Base-by-base conservation (phyloP, 2,888 invertebrate genomes). In the Parthenolecanium corni region DNA sequence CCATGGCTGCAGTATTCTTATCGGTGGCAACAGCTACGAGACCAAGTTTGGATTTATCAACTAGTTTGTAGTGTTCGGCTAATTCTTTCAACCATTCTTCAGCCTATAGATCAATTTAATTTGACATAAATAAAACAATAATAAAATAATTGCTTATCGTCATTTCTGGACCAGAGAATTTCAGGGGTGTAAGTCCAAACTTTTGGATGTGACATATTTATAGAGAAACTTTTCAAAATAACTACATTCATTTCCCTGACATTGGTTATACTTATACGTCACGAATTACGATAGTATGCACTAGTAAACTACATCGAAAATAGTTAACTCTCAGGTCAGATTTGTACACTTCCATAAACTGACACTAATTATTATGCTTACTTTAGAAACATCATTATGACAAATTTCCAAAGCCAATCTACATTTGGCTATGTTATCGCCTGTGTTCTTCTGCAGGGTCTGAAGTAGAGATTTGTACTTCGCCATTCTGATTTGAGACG, bases 341-440 rank as follows among this genome's bases (percentile, higher is more conserved):
- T n/a, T n/a, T 31, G 31, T 31, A 31, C 4, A 31, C 9, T 31
- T 31, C 31, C 4, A 9, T 6, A 31, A 31, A 31, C 9, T 31
- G 31, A 31, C 31, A 31, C 5, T 31, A 9, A 31, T 6, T 4
- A 31, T 6, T 4, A 31, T 6, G 14, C 38, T 69, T 76, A 91
- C 96, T 82, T 89, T 84, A 40, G 78, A 79, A 65, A 92, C 68
- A 74, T 96, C 86, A 78, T 95, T 90, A 68, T 87, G 82, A 74
- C 93, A 85, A 75, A 91, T 77, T 72, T 91, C 88, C 65, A 97
- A 76, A 1, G 97, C 96, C 74, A 96, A 94, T 71, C 92, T 92
- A 74, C 97, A 97, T 72, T 96, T 95, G 14, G 89, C 78, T 75
- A 96, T 91, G 6, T 95, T 88, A 73, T 93, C 96, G 6, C 97